phyloP scores from a whole-genome alignment of 2,888 invertebrate genomes.

The Leuctra nigra region DNA sequence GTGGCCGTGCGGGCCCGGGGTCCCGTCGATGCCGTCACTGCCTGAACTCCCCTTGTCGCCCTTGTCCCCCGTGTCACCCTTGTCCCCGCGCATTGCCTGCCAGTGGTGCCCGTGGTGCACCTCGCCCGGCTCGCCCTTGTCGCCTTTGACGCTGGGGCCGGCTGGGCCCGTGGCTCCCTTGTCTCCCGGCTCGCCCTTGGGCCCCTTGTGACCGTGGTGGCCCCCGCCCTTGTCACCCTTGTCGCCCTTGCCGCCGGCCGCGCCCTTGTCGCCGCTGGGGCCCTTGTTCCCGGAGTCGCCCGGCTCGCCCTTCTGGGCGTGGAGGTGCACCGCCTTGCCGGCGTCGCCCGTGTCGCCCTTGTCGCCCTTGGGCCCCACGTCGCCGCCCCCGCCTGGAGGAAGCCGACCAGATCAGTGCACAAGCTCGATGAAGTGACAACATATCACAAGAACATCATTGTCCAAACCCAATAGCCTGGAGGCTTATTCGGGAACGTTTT shows the following conservation, averaged over 20 bases:
- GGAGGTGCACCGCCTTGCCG: not conserved
- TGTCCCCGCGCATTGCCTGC: not conserved
- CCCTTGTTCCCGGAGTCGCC: constrained; percentile 9
- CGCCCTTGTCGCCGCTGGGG: not conserved
- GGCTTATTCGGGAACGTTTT: no score
- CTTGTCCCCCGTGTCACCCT: constrained; percentile 42
- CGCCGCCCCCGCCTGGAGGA: not conserved
- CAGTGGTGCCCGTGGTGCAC: not conserved
- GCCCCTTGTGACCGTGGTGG: not conserved
- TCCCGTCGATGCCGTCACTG: not conserved
- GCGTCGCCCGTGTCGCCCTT: constrained; percentile 1
- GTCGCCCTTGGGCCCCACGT: not conserved
- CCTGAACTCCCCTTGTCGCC: not conserved
- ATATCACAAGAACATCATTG: no score
- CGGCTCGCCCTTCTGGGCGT: constrained; percentile 10
- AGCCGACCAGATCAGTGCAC: no score
- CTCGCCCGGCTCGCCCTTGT: not conserved
- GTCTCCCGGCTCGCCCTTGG: constrained; percentile 9
- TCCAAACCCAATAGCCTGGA: no score
- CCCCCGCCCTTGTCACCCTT: constrained; percentile 1
- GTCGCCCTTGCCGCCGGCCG: constrained; percentile 4
- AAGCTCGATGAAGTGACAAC: no score
- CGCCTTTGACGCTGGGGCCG: not conserved
- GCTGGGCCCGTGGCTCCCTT: constrained; percentile 5
- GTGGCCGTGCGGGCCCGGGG: not conserved